phyloP scores from a whole-genome alignment of 2,888 invertebrate genomes.

The Geophilus truncorum region DNA sequence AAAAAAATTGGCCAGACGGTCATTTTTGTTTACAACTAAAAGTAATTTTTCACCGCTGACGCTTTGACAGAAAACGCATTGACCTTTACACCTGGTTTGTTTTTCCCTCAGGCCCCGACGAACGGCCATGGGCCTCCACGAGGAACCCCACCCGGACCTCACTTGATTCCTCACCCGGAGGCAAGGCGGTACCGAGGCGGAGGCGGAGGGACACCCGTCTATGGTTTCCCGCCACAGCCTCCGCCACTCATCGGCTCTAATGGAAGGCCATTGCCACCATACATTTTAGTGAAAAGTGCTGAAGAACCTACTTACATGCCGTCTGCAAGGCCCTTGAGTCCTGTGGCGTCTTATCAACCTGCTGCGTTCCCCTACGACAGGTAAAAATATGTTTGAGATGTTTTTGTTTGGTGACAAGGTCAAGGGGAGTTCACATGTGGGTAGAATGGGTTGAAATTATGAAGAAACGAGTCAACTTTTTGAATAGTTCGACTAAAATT shows the following conservation, averaged over 20 bases:
- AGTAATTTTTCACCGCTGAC: not conserved
- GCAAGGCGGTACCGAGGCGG: slow-evolving; percentile 38
- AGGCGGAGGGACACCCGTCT: not conserved
- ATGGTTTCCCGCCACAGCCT: slow-evolving; percentile 31
- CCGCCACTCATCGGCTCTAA: slow-evolving; percentile 35
- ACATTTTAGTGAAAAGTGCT: slow-evolving; percentile 37
- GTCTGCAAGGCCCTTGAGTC: slow-evolving; percentile 49
- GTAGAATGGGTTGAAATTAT: no score
- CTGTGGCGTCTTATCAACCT: slow-evolving; percentile 60
- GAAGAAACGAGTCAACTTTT: no score
- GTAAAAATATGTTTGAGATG: slow-evolving; percentile 43
- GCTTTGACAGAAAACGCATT: not conserved
- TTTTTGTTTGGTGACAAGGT: not conserved
- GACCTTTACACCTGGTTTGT: not conserved
- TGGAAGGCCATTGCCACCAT: slow-evolving; percentile 38
- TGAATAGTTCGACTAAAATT: no score
- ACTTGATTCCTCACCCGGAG: slow-evolving; percentile 36
- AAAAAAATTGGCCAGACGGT: not conserved
- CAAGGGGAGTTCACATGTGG: no score
- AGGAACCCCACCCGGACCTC: slow-evolving; percentile 1
- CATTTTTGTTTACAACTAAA: not conserved
- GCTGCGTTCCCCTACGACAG: slow-evolving; percentile 57
- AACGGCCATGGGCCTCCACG: not conserved
- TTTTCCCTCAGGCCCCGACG: not conserved
- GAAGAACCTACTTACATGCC: slow-evolving; percentile 42